Evolutionary conservation across 2,888 invertebrate genomes (phyloP), one percentile per base, ranked within the genome.

Genomic region (Brenthis ino): DNA sequence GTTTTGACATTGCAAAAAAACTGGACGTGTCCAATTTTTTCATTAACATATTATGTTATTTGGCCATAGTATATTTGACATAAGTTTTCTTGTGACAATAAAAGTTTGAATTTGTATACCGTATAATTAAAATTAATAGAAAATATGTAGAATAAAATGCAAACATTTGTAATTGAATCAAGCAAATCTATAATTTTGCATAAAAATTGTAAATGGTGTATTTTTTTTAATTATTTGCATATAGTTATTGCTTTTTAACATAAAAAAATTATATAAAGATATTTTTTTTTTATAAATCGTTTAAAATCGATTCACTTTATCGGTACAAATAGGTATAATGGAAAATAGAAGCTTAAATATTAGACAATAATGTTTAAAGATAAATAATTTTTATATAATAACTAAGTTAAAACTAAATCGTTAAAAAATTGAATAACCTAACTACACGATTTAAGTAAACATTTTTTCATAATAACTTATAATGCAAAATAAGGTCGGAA

Each of bases 361-460:
- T 60, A 28, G 11, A 50, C 14, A 48, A 2, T 28, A 58, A 47
- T 20, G 13, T 43, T 20, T 20, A 50, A 50, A 48, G 28, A 60
- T 60, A 60, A 60, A 60, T 60, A 60, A 12, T 28, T 28, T 28
- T 6, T 58, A 28, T 51, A 61, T 50, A 53, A 67, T 43, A 60
- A 67, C 63, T 67, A 67, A 55, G 51, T 58, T 64, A 64, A 53
- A 64, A 53, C 48, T 64, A 56, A 67, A 43, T 28, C 55, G 54
- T 63, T 65, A 57, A 58, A 72, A 67, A 53, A 67, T 57, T 43
- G 24, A 64, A 57, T 72, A 70, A 63, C 72, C 67, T 70, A 65
- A 64, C 57, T 65, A 68, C 8, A 48, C 56, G 58, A 67, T 67
- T 72, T 72, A 72, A 72, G 72, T 72, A 72, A 70, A 82, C 80